Evolutionary conservation across 2,113 vertebrate species (phyloP).

Genomic region (Macquaria australasica): DNA sequence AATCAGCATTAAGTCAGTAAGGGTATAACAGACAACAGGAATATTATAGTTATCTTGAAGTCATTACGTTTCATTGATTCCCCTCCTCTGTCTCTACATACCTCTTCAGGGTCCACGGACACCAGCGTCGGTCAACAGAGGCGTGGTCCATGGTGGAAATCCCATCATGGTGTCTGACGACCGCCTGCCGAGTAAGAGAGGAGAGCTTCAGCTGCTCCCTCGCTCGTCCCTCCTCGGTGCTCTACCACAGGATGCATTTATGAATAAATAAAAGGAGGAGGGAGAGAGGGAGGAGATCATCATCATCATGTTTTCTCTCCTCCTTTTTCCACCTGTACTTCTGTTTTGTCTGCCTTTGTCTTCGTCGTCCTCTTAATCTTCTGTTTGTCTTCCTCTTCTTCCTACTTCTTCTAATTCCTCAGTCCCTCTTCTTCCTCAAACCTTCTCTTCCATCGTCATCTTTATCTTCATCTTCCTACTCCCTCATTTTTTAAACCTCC

Average conservation of each 20-base stretch:
- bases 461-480: background rate
- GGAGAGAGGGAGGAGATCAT: slow-evolving; percentile 23
- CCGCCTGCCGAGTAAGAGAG: background rate
- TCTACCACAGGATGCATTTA: slow-evolving; percentile 13
- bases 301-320: background rate
- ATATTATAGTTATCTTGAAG: background rate
- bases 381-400: too few species aligned
- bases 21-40: background rate
- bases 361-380: background rate
- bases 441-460: background rate
- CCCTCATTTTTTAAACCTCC: background rate
- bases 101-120: slow-evolving; percentile 9
- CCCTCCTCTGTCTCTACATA: slow-evolving; percentile 12
- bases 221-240: background rate
- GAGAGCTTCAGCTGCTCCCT: slow-evolving; percentile 1
- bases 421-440: background rate
- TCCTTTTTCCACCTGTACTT: background rate
- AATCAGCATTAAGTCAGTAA: background rate
- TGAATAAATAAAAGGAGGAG: slow-evolving; percentile 63
- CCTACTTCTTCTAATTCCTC: background rate
- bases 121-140: background rate
- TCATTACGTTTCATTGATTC: too few species aligned
- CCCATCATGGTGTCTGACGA: background rate
- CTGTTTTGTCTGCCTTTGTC: background rate
- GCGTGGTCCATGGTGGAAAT: background rate